A percentile compares a stretch with the other conserved stretches of the same genome.
These are phyloP conservation scores for Montifringilla adamsi DNA, from an alignment of 2,113 vertebrate genomes.

Conservation along the genomic window DNA sequence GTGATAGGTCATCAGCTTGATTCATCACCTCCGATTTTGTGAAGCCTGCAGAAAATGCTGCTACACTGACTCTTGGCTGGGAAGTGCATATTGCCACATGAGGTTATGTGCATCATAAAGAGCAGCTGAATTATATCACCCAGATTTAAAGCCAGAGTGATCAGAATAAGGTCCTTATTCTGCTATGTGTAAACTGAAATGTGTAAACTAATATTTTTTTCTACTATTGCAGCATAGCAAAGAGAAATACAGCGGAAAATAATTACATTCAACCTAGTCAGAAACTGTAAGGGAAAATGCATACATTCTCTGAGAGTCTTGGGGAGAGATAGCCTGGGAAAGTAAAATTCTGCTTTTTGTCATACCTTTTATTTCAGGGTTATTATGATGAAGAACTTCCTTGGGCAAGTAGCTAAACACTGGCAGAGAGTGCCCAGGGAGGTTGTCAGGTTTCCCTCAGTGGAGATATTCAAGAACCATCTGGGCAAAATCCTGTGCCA, in stretches of 20 bases:
- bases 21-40: neutral
- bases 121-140: neutral
- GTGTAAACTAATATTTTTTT: neutral
- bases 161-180: neutral
- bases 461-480: neutral
- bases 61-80: neutral
- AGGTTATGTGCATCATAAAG: neutral
- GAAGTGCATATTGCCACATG: rapidly evolving
- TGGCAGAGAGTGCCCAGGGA: neutral
- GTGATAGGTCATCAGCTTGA: neutral
- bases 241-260: neutral
- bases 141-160: neutral
- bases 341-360: neutral
- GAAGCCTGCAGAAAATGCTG: neutral
- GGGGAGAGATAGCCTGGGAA: neutral
- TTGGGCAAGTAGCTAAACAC: neutral
- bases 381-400: neutral
- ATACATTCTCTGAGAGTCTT: neutral
- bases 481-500: neutral
- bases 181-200: neutral
- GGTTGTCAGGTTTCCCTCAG: neutral
- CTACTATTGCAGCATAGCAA: neutral
- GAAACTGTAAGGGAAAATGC: neutral
- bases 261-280: neutral
- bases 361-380: neutral